phyloP scores from a whole-genome alignment of 2,888 invertebrate genomes.

The Germaria angustata region DNA sequence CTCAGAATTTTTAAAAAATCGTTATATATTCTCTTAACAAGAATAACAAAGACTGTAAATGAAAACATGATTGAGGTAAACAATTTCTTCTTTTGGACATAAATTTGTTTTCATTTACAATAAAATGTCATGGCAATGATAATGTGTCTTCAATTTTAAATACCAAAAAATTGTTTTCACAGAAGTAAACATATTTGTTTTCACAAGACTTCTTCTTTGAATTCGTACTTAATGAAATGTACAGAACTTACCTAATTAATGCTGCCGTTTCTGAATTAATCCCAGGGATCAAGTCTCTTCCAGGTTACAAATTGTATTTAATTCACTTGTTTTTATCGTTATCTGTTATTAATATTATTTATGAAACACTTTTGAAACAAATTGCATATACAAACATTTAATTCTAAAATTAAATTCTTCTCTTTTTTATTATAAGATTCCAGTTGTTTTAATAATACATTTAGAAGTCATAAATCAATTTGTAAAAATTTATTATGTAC shows the following conservation, averaged over 20 bases:
- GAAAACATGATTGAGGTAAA: no score
- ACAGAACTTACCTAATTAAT: constrained; percentile 25
- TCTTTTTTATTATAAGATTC: neutral
- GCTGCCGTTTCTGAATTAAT: constrained; percentile 14
- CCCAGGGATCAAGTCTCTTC: constrained; percentile 17
- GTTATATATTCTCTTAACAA: no score
- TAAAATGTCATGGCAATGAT: no score
- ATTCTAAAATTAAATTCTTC: neutral
- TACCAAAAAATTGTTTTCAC: no score
- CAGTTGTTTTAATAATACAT: constrained; percentile 11
- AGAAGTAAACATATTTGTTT: no score
- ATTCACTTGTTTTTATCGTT: neutral
- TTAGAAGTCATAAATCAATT: constrained; percentile 58
- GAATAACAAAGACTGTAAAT: no score
- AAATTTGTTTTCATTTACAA: no score
- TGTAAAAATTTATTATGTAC: constrained; percentile 6
- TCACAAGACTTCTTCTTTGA: no score
- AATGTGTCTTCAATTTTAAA: no score
- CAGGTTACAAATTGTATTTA: neutral
- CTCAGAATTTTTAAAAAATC: no score
- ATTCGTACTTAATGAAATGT: no score
- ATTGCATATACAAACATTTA: neutral
- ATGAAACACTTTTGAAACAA: neutral
- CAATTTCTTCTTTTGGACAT: no score
- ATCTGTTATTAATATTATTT: neutral